Base-by-base conservation (phyloP, 1,140 invertebrate species). In the Macrosteles quadrilineatus region DNA sequence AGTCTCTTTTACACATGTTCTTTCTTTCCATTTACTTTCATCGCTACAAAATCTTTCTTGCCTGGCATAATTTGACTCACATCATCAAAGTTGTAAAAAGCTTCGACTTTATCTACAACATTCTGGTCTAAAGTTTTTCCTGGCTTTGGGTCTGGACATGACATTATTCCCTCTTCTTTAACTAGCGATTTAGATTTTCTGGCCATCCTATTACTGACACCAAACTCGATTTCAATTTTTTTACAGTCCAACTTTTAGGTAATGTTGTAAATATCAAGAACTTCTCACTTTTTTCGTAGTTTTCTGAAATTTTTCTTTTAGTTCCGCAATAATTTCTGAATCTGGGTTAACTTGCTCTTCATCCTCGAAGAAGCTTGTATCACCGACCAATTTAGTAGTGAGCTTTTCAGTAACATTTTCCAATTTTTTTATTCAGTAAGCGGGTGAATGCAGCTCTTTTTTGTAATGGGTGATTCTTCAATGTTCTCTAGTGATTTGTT, bases 11-110 rank as follows among this genome's bases (percentile, higher is more conserved):
- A 21, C 68, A 50, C 21, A 21, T 50, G 47, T 50, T 65, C 32
- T 21, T 68, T 73, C 73, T 65, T 74, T 30, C 68, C 64, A 45
- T 74, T 59, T 12, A 50, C 14, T 66, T 67, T 59, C 29, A 67
- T 36, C 27, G 73, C 64, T 21, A 74, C 57, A 68, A 66, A 73
- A 69, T 74, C 71, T 67, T 73, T 71, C 36, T 63, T 71, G 17
- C 70, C 70, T 31, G 72, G 67, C 55, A 59, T 59, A 4, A 59
- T 29, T 27, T 23, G 3, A 9, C 55, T 59, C 11, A 59, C 55
- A 29, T 59, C 11, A 59, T 59, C 55, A 4, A 23, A 59, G 55
- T 59, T 59, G n/a, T 59, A 59, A 31, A 59, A 59, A 11, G 3
- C 4, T 59, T 29, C n/a, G n/a, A 29, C 29, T 59, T 59, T 59